phyloP scores from a whole-genome alignment of 2,113 vertebrate genomes.

The Phodopus roborovskii region DNA sequence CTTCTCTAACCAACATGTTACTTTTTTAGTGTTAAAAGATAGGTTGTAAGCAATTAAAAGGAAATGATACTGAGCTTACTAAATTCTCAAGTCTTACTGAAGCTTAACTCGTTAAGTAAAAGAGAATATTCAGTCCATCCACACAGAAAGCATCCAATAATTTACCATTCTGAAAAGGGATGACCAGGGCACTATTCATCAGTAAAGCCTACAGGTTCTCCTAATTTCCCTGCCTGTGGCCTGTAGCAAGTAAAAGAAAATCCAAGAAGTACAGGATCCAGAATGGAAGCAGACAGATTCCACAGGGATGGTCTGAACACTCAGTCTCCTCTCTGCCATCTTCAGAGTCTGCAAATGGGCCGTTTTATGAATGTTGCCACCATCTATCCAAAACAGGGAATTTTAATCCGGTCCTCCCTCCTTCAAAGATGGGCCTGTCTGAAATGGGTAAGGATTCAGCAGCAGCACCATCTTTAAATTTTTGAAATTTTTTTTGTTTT shows the following conservation, averaged over 20 bases:
- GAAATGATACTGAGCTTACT: neutral
- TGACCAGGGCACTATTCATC: neutral
- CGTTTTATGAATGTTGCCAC: neutral
- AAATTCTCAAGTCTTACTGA: neutral
- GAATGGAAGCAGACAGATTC: neutral
- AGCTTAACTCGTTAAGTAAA: slow-evolving; percentile 9
- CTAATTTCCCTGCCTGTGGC: neutral
- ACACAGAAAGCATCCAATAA: neutral
- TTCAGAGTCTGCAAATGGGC: neutral
- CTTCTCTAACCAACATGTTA: neutral
- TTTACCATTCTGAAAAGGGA: neutral
- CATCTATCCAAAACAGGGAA: neutral
- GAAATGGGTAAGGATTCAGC: neutral
- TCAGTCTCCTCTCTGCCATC: neutral
- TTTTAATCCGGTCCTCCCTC: neutral
- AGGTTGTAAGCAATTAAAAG: neutral
- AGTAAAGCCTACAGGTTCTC: neutral
- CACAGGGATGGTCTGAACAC: too few relatives aligned
- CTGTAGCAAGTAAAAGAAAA: neutral
- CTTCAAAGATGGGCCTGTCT: neutral
- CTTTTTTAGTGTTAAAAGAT: neutral
- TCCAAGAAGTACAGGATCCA: neutral
- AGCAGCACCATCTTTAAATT: neutral
- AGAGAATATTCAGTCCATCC: neutral
- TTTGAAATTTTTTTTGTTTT: neutral